phyloP scores from a whole-genome alignment of 2,797 vertebrate species.

The Trachops cirrhosus region DNA sequence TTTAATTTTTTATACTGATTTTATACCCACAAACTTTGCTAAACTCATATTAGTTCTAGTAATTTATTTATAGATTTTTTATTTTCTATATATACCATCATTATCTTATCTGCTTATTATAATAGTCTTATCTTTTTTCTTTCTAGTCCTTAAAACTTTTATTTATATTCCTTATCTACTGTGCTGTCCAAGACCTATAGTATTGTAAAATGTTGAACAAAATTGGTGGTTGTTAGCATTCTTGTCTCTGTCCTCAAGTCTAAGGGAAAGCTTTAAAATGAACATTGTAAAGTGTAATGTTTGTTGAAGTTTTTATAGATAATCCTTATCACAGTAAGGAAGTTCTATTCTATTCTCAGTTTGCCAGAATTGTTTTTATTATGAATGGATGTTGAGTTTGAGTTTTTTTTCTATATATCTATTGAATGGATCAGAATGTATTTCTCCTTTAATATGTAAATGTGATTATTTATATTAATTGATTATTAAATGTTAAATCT shows the following conservation, averaged over 20 bases:
- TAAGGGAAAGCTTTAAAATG: not conserved
- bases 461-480: not conserved
- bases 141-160: not conserved
- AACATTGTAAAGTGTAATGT: not conserved
- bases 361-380: not conserved
- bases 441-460: not conserved
- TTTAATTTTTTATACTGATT: slow-evolving; percentile 35
- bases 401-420: not conserved
- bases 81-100: not conserved
- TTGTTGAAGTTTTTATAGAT: not conserved
- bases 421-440: not conserved
- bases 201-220: not conserved
- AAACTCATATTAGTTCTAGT: not conserved
- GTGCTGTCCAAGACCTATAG: not conserved
- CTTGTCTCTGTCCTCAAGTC: not conserved
- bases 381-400: not conserved
- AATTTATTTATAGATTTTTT: not conserved
- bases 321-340: not conserved
- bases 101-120: not conserved
- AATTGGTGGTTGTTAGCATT: not conserved
- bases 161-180: slow-evolving; percentile 19
- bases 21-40: slow-evolving; percentile 16
- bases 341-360: not conserved
- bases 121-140: slow-evolving; percentile 8
- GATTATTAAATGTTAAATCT: not conserved